These are phyloP conservation scores for Pteronura brasiliensis DNA, from an alignment of 2,113 vertebrate genomes.

Conservation along the genomic window DNA sequence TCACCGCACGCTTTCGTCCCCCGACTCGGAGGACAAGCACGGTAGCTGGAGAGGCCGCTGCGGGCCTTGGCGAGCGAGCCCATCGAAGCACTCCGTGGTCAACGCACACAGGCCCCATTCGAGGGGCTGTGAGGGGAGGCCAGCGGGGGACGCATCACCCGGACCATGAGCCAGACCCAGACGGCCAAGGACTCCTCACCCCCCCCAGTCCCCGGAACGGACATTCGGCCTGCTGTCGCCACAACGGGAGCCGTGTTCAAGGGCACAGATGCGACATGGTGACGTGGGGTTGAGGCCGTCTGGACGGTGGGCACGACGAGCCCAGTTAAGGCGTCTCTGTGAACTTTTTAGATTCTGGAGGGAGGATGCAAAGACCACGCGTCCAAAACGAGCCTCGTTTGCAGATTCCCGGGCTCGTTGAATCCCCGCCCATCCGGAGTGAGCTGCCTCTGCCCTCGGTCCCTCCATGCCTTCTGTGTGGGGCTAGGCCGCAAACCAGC, in stretches of 20 bases:
- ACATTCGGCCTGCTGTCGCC: not conserved
- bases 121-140: not conserved
- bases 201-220: not conserved
- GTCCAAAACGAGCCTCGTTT: not conserved
- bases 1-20: not conserved
- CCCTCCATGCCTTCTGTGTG: accelerated
- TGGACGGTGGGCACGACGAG: accelerated
- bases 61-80: not conserved
- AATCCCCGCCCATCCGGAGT: not conserved
- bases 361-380: not conserved
- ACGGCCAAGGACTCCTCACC: not conserved
- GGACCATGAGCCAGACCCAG: not conserved
- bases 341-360: not conserved
- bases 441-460: not conserved
- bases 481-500: not conserved
- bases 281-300: not conserved
- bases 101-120: not conserved
- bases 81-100: not conserved
- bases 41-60: not conserved
- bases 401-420: not conserved
- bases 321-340: not conserved
- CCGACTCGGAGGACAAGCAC: not conserved
- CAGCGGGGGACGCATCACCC: not conserved
- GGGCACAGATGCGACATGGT: not conserved
- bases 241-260: no score